Conservation (phyloP, 2,113 vertebrate species). For the Herpailurus yagouaroundi region DNA sequence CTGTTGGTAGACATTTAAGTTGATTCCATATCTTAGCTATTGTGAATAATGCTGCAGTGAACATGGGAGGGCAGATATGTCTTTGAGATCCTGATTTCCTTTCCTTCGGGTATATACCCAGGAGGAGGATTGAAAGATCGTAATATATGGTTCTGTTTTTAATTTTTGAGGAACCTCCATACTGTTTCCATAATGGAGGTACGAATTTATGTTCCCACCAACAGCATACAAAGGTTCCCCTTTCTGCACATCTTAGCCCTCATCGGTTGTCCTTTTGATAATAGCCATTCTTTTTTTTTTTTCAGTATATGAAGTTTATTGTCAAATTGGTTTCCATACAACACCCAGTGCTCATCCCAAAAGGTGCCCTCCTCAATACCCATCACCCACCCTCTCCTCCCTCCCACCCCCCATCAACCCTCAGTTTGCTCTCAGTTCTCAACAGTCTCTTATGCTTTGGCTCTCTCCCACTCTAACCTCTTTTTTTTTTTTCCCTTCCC, state of each 20-base stretch:
- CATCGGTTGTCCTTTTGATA: background rate
- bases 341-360: no score
- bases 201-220: background rate
- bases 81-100: background rate
- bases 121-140: background rate
- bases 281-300: background rate
- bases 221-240: background rate
- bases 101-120: background rate
- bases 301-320: no score
- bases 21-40: background rate
- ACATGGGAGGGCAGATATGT: background rate
- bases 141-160: background rate
- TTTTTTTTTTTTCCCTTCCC: no score
- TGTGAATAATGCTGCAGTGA: background rate
- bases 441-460: no score
- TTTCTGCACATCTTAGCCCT: background rate
- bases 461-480: no score
- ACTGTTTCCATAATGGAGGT: background rate
- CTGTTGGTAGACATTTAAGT: background rate
- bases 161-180: background rate
- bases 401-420: no score
- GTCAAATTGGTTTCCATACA: no score
- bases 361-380: no score
- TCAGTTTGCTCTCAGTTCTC: no score
- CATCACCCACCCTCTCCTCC: no score